Evolutionary conservation across 2,113 vertebrate species (phyloP).

Genomic region (Cottus gobio): DNA sequence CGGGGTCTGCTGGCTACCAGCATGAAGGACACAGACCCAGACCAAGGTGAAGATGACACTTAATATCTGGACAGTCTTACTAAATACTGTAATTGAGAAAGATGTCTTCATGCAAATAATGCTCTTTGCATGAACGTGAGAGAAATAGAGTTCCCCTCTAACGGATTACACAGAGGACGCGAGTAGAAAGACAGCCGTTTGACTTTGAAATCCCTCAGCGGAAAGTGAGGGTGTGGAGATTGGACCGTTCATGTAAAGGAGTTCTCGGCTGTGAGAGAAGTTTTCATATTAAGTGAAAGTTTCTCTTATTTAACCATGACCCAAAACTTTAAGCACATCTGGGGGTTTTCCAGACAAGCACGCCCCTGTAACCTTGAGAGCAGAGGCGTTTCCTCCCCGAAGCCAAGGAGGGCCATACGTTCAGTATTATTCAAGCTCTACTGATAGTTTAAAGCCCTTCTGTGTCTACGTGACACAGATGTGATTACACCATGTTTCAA

Average conservation of each 20-base stretch:
- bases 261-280: slow-evolving; percentile 18
- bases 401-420: neutral
- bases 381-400: neutral
- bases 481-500: neutral
- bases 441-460: neutral
- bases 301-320: slow-evolving; percentile 27
- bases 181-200: slow-evolving; percentile 17
- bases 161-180: slow-evolving; percentile 17
- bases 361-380: neutral
- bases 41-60: neutral
- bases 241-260: slow-evolving; percentile 4
- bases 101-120: neutral
- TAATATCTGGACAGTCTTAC: neutral
- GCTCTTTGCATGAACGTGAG: slow-evolving; percentile 15
- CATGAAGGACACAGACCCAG: slow-evolving; percentile 4
- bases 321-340: slow-evolving; percentile 10
- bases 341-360: neutral
- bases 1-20: slow-evolving; percentile 1
- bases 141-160: slow-evolving; percentile 19
- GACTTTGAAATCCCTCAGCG: slow-evolving; percentile 41
- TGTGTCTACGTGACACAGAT: neutral
- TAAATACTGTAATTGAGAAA: neutral
- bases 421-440: neutral
- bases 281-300: slow-evolving; percentile 33
- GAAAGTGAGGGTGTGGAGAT: slow-evolving; percentile 20